phyloP scores from a whole-genome alignment of 2,888 invertebrate genomes.

The Aquatica leii region DNA sequence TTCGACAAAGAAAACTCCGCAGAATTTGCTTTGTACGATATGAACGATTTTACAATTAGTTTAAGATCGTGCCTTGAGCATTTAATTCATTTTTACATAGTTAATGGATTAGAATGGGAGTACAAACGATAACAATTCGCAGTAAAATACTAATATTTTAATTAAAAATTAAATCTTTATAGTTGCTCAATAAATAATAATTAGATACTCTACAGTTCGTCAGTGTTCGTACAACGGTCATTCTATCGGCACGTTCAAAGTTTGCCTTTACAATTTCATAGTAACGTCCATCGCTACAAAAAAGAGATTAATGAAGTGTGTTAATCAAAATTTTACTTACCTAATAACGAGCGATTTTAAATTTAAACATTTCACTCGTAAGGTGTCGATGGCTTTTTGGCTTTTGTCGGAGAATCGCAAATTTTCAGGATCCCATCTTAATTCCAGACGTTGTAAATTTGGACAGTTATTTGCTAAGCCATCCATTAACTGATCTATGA shows the following conservation, averaged over 20 bases:
- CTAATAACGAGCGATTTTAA: constrained; percentile 92
- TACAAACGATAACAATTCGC: neutral
- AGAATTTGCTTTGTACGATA: constrained; percentile 1
- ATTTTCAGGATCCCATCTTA: constrained; percentile 99
- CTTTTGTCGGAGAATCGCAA: constrained; percentile 98
- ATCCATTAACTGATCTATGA: constrained; percentile 98
- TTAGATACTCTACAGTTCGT: constrained; percentile 96
- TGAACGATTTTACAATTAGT: constrained; percentile 12
- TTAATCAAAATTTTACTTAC: no score
- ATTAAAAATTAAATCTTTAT: constrained; percentile 96
- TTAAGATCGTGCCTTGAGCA: neutral
- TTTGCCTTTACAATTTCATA: constrained; percentile 99
- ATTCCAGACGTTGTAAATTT: constrained; percentile 87
- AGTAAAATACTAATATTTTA: constrained; percentile 58
- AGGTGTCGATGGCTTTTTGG: constrained; percentile 97
- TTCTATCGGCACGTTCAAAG: constrained; percentile 97
- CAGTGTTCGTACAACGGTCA: constrained; percentile 95
- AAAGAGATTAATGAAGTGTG: no score
- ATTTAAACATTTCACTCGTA: constrained; percentile 94
- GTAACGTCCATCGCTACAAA: constrained; percentile 93
- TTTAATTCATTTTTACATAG: constrained; percentile 7
- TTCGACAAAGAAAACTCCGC: neutral
- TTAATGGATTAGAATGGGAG: neutral
- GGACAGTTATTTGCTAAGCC: constrained; percentile 94
- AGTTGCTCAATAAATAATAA: constrained; percentile 90